Evolutionary conservation across 2,113 vertebrate genomes (phyloP), one percentile per base, ranked within the genome.

Genomic region (Xiphophorus couchianus): DNA sequence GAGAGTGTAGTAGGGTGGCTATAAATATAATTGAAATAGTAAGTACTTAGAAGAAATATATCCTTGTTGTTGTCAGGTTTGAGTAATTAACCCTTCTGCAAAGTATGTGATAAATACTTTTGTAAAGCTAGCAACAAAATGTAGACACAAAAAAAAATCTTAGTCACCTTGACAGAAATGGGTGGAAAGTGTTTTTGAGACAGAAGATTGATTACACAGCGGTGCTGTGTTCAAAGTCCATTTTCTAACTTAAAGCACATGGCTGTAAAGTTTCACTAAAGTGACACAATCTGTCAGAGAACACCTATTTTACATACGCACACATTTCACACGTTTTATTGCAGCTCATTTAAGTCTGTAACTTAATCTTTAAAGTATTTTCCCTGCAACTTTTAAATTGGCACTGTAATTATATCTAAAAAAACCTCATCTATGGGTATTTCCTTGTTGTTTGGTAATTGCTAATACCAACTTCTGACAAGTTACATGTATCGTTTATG

Each of bases 171-270:
- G 44, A 15, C 14, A 42, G 44, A 48, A 48, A 19, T 48, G 27
- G 8, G 60, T 29, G 11, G 22, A n/a, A 60, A 60, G n/a, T 11
- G 8, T 5, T 64, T 90, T 84, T 80, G 82, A 86, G 81, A 73
- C 71, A 70, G 74, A 77, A 28, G 31, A 48, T 48, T 15, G 15
- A 19, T 19, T 19, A 5, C 44, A 48, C 17, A 48, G 44, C 62
- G 62, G 69, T 62, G 35, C 72, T 48, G 31, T 30, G 79, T 60
- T 62, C 81, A 87, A 87, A 86, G 88, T 90, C 87, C 83, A 64
- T 44, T 74, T 62, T 82, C 64, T 44, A 75, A 25, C 80, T 80
- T 81, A 84, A 85, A 89, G 76, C 80, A 88, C 66, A 80, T 64
- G 58, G 61, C 63, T 28, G 82, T 77, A 71, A 75, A 77, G 81